Evolutionary conservation across 2,888 invertebrate genomes (phyloP).

Genomic region (Micoletzkya japonica): DNA sequence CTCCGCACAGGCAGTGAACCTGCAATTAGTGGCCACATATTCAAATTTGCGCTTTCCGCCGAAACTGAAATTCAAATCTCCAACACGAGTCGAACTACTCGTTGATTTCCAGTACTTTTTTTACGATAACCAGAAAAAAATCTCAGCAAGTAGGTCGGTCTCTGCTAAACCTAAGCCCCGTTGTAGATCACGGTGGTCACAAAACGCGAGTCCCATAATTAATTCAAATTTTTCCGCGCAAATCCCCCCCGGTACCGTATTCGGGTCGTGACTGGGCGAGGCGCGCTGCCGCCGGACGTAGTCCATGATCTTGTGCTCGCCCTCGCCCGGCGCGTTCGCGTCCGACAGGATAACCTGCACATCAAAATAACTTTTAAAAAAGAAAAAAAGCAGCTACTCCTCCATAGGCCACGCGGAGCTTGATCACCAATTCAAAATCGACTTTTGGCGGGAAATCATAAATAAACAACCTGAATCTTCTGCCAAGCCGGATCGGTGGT

Average conservation of each 20-base stretch:
- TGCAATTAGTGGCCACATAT: no score
- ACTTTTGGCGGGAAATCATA: not conserved
- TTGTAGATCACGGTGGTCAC: not conserved
- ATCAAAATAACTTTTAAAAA: not conserved
- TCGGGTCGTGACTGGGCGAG: conserved; percentile 84
- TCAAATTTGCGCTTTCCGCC: no score
- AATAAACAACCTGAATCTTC: conserved; percentile 76
- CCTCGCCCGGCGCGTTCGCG: conserved; percentile 95
- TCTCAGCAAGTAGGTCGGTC: not conserved
- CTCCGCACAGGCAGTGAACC: conserved; percentile 89
- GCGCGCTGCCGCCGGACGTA: conserved; percentile 89
- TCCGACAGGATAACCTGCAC: conserved; percentile 82
- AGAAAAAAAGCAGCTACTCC: not conserved
- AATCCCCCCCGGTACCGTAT: conserved; percentile 76
- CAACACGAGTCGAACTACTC: no score
- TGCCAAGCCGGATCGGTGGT: conserved; percentile 95
- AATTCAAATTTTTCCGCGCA: no score
- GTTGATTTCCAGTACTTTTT: no score
- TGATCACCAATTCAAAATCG: not conserved
- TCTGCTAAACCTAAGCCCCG: not conserved
- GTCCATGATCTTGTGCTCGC: conserved; percentile 99
- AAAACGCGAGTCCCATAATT: conserved; percentile 60
- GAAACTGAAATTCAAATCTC: no score
- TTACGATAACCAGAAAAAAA: not conserved
- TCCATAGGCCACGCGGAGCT: not conserved